A percentile compares a stretch with the other conserved stretches of the same genome.
These are phyloP conservation scores for Drosophila cognata DNA, from an alignment of 2,888 invertebrate species.

Conservation along the genomic window DNA sequence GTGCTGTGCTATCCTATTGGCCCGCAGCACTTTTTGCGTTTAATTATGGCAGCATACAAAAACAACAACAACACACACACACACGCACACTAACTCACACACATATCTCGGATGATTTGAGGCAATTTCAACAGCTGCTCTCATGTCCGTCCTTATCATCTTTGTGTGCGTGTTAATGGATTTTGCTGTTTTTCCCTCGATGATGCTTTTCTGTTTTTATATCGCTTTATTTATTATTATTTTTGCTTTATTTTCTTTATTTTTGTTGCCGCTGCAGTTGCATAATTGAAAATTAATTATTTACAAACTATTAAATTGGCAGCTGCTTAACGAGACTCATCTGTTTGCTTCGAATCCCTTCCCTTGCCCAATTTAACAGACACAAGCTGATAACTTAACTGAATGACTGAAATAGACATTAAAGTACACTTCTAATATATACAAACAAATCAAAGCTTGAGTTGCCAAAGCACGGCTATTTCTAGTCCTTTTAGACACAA, in stretches of 20 bases:
- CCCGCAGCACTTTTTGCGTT: conserved; percentile 57
- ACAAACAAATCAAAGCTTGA: not conserved
- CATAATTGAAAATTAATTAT: conserved; percentile 80
- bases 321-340: conserved; percentile 52
- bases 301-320: conserved; percentile 75
- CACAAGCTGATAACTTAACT: conserved; percentile 32
- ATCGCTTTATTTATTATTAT: conserved; percentile 6
- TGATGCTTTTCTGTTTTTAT: conserved; percentile 10
- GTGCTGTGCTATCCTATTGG: conserved; percentile 37
- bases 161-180: conserved; percentile 64
- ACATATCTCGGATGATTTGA: not conserved
- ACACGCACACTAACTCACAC: conserved; percentile 1
- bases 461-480: not conserved
- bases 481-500: not conserved
- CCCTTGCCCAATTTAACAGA: conserved; percentile 42
- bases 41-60: conserved; percentile 58
- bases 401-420: conserved; percentile 4
- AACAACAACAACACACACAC: conserved; percentile 50
- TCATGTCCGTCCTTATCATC: conserved; percentile 21
- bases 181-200: conserved; percentile 52
- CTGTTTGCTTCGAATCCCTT: not conserved
- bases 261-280: conserved; percentile 47
- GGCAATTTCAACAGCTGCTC: conserved; percentile 48
- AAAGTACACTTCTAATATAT: not conserved
- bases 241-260: not conserved